phyloP scores from a whole-genome alignment of 2,113 vertebrate genomes.

The Nycticorax nycticorax region DNA sequence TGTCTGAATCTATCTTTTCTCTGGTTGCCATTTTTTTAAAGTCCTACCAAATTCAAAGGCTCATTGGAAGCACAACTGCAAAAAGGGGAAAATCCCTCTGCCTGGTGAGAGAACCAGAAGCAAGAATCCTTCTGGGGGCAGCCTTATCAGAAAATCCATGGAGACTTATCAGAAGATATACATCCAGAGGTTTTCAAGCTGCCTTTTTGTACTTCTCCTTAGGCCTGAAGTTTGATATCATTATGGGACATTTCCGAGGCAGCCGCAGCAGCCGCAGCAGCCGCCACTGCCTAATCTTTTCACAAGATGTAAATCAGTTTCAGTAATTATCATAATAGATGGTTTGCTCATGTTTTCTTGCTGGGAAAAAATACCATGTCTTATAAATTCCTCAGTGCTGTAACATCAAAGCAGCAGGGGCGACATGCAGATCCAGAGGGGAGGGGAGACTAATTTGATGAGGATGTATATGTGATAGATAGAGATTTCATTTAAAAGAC shows the following conservation, averaged over 20 bases:
- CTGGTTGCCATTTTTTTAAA: neutral
- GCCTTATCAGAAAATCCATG: slow-evolving; percentile 43
- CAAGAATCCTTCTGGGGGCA: slow-evolving; percentile 32
- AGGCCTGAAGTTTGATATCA: slow-evolving; percentile 54
- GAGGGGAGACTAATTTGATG: slow-evolving; percentile 55
- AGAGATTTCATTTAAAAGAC: slow-evolving; percentile 30
- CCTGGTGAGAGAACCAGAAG: neutral
- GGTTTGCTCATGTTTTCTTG: slow-evolving; percentile 57
- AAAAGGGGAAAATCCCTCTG: neutral
- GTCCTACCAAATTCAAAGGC: neutral
- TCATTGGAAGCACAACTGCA: neutral
- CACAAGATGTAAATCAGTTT: slow-evolving; percentile 68
- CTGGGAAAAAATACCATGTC: slow-evolving; percentile 61
- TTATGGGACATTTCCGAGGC: slow-evolving; percentile 46
- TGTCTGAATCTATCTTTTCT: neutral
- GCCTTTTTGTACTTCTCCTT: slow-evolving; percentile 52
- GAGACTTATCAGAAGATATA: slow-evolving; percentile 44
- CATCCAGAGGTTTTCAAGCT: slow-evolving; percentile 41
- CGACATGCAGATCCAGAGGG: slow-evolving; percentile 5
- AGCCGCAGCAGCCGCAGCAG: neutral
- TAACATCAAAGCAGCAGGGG: slow-evolving; percentile 64
- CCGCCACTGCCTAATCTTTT: slow-evolving; percentile 32
- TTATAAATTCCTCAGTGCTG: slow-evolving; percentile 56
- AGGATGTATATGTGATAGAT: slow-evolving; percentile 12
- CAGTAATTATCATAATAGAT: slow-evolving; percentile 72